Base-by-base conservation (phyloP, 2,113 vertebrate genomes). In the Antechinus stuartii region DNA sequence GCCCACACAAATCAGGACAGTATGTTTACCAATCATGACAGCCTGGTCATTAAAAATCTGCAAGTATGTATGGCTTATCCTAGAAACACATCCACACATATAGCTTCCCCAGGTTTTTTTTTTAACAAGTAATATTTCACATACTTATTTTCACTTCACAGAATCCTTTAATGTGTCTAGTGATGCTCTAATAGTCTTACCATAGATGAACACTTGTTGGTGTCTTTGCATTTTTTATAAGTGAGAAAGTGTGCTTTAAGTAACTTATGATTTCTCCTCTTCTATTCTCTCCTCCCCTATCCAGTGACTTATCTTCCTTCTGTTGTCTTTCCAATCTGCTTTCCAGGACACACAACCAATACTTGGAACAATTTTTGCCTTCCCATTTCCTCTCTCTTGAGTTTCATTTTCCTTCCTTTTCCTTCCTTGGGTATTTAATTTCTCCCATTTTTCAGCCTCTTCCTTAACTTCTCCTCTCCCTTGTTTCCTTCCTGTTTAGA, bases 351-450 rank as follows among this genome's bases (percentile, higher is more conserved):
- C 54, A 54, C 25, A 5, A 27, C n/a, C 9, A 27, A 92, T 93
- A 16, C 94, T 95, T 96, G 94, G 56, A 95, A 93, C 94, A 89
- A 53, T 76, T 91, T 89, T 94, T 42, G 76, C 3, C 12, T 24
- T 23, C 61, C 25, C 6, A 46, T 93, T 97, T 97, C 96, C 96
- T 95, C 16, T 90, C 84, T 27, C 95, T 9, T 16, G 8, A 94
- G 96, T 94, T 95, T 97, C 95, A 52, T 35, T 96, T 96, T 95
- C 90, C 93, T 96, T 95, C 94, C 92, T 90, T 96, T 97, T 95
- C 92, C 96, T 96, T 90, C 92, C 30, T 22, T 46, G 84, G 93
- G 91, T 90, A 52, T 96, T 96, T 57, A 56, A 26, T 93, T 97
- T 95, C 97, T 94, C 27, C 46, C 7, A 84, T 84, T 35, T 68